Evolutionary conservation across 2,888 invertebrate species (phyloP).

Genomic region (Camptogramma bilineatum): DNA sequence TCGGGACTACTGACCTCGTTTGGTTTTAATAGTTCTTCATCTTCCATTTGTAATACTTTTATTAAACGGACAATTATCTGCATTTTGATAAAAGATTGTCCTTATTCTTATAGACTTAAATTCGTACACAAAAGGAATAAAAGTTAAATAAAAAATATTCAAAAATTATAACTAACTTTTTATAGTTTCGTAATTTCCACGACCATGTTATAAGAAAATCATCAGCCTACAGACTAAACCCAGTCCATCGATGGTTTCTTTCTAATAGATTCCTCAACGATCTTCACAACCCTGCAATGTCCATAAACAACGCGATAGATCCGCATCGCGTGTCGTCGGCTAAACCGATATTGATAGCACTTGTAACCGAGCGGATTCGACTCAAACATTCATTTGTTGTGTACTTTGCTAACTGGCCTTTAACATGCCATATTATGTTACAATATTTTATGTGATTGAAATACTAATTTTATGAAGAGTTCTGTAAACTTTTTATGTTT

Average conservation of each 20-base stretch:
- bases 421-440: constrained; percentile 6
- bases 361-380: constrained; percentile 35
- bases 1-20: too few species aligned
- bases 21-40: too few species aligned
- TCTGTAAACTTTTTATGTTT: not conserved
- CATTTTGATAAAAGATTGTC: too few species aligned
- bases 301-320: constrained; percentile 2
- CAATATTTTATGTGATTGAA: not conserved
- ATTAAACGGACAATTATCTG: too few species aligned
- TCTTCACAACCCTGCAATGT: constrained; percentile 1
- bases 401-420: constrained; percentile 8
- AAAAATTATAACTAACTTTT: too few species aligned
- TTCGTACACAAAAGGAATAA: too few species aligned
- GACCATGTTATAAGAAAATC: not conserved
- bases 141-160: too few species aligned
- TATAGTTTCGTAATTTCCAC: too few species aligned
- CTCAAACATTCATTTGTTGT: constrained; percentile 24
- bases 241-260: not conserved
- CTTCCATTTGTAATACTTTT: too few species aligned
- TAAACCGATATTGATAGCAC: constrained; percentile 49
- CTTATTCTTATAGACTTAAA: too few species aligned
- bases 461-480: not conserved
- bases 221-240: not conserved
- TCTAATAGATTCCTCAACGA: not conserved
- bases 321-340: constrained; percentile 34